phyloP scores from a whole-genome alignment of 1,140 invertebrate genomes.

The Caenorhabditis remanei region DNA sequence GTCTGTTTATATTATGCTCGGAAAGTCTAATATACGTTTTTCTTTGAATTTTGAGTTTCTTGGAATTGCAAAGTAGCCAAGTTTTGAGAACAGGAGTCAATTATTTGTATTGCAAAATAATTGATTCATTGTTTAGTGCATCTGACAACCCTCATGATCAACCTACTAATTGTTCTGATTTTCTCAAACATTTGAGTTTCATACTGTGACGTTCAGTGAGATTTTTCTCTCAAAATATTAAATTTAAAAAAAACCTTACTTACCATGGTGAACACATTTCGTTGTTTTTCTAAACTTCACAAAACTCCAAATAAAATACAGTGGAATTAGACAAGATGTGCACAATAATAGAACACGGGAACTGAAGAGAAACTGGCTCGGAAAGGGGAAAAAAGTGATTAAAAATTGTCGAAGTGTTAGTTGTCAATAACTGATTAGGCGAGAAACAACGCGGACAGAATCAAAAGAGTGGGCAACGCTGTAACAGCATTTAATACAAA shows the following conservation, averaged over 20 bases:
- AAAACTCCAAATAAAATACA: no score
- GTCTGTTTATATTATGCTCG: not conserved
- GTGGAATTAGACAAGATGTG: not conserved
- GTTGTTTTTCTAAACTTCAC: not conserved
- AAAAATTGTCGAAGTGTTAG: constrained; percentile 10
- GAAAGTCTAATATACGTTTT: no score
- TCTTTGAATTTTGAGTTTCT: no score
- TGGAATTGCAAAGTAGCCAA: no score
- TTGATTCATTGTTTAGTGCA: no score
- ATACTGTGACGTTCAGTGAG: no score
- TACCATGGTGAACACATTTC: constrained; percentile 36
- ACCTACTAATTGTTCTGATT: no score
- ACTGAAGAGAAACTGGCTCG: not conserved
- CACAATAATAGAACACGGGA: not conserved
- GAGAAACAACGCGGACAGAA: not conserved
- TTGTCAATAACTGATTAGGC: constrained; percentile 50
- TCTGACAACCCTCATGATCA: no score
- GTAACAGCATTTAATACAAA: not conserved
- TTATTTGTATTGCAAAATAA: no score
- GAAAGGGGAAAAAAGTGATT: constrained; percentile 6
- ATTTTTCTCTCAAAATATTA: no score
- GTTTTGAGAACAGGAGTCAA: no score
- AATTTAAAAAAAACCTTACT: not conserved
- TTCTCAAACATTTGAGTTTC: no score
- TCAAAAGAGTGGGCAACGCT: not conserved